Evolutionary conservation across 2,888 invertebrate genomes (phyloP).

Genomic region (Mycalesis mineus): DNA sequence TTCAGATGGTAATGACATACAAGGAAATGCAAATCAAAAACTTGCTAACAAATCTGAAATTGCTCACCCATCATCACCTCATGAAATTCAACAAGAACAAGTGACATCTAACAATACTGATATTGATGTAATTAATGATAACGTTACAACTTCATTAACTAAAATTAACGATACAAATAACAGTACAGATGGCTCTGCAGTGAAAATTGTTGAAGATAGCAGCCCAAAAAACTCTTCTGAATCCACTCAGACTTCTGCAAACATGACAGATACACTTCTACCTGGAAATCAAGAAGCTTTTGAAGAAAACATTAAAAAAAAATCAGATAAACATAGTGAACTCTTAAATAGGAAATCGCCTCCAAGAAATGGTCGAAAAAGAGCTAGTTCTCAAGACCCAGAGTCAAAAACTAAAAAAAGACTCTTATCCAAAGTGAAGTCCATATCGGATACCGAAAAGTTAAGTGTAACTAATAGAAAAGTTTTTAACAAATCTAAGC

Average conservation of each 20-base stretch:
- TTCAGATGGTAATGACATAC: slow-evolving; percentile 18
- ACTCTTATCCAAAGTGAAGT: slow-evolving; percentile 13
- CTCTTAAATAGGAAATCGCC: slow-evolving; percentile 1
- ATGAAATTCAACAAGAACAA: slow-evolving; percentile 27
- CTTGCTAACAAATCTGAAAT: not conserved
- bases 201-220: slow-evolving; percentile 15
- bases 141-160: slow-evolving; percentile 13
- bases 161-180: slow-evolving; percentile 19
- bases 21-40: not conserved
- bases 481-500: not conserved
- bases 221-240: slow-evolving; percentile 35
- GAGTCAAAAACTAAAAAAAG: slow-evolving; percentile 19
- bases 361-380: slow-evolving; percentile 22
- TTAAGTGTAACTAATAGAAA: slow-evolving; percentile 1
- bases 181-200: not conserved
- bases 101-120: slow-evolving; percentile 14
- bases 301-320: slow-evolving; percentile 25
- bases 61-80: not conserved
- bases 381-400: slow-evolving; percentile 25
- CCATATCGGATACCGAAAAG: slow-evolving; percentile 19
- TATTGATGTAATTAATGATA: slow-evolving; percentile 15
- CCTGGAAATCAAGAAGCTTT: slow-evolving; percentile 67
- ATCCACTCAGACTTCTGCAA: too few species aligned
- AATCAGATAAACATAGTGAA: not conserved
- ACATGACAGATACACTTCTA: slow-evolving; percentile 49